These are phyloP conservation scores for Clanis bilineata DNA, from an alignment of 2,888 invertebrate genomes.

Conservation along the genomic window DNA sequence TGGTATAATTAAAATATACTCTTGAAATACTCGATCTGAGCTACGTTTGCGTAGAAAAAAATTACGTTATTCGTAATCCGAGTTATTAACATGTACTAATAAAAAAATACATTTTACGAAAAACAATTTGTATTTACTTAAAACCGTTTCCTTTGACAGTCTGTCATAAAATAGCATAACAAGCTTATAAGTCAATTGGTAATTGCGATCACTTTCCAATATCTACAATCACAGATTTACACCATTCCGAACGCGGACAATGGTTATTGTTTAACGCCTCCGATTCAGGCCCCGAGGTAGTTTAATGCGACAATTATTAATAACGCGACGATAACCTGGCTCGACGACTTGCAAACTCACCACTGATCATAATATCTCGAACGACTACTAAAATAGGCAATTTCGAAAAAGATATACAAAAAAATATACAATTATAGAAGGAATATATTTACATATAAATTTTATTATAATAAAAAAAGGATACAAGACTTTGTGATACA, in stretches of 20 bases:
- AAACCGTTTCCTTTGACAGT: too few species aligned
- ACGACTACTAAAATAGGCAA: background rate
- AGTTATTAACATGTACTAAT: too few species aligned
- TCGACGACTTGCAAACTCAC: background rate
- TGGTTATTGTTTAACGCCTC: conserved; percentile 42
- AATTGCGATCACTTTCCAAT: background rate
- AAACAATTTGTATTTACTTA: too few species aligned
- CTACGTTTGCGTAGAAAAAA: too few species aligned
- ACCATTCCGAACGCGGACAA: conserved; percentile 18
- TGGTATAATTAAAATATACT: conserved; percentile 7
- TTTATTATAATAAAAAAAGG: too few species aligned
- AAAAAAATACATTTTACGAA: too few species aligned
- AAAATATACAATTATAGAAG: too few species aligned
- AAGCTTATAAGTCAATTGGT: background rate
- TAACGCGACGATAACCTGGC: conserved; percentile 13
- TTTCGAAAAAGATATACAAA: background rate
- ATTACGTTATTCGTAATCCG: too few species aligned
- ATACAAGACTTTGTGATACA: too few species aligned
- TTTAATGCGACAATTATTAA: conserved; percentile 12
- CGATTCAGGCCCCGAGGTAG: conserved; percentile 29
- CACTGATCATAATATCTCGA: background rate
- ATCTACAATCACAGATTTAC: background rate
- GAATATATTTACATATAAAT: too few species aligned
- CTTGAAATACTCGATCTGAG: background rate
- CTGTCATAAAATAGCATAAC: background rate